Base-by-base conservation (phyloP, 2,888 invertebrate genomes). In the Andrena bucephala region DNA sequence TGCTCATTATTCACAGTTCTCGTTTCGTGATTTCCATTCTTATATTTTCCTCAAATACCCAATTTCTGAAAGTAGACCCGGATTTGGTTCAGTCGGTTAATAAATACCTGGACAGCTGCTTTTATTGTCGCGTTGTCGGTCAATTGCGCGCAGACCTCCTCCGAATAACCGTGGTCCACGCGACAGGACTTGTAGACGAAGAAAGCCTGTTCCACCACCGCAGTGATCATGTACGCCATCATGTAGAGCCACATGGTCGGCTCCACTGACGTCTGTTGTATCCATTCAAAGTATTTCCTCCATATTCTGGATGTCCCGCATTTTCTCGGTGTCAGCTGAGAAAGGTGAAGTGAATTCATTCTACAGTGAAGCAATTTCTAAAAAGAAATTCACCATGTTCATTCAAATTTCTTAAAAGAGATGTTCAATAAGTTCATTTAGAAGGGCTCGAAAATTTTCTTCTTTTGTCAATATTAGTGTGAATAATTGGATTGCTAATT, bases 211-310 rank as follows among this genome's bases (percentile, higher is more conserved):
- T 98, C 97, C 48, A 97, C 95, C 0, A 98, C 97, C 78, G 96
- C 96, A 2, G 97, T 98, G 69, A 96, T 95, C 97, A 97, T 97
- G 90, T 96, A 97, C 0, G 98, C 97, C 95, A 98, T 96, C 97
- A 98, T 98, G 92, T 98, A 98, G 1, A 98, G 94, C 92, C 98
- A 97, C 96, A 98, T 96, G 0, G 97, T 96, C 0, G 98, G 98
- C 91, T 98, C 98, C 29, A 98, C 97, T 0, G 98, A 96, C 72
- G 97, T 95, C 36, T 95, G 91, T 60, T 78, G 87, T n/a, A 92
- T 57, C 89, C 91, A 92, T 89, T 77, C 74, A 2, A 88, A 87
- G 31, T 86, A 89, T 81, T 90, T 91, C 24, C 73, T 70, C 33
- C 63, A 83, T 50, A 62, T 67, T 29, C 31, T 60, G 2, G 0